phyloP scores from a whole-genome alignment of 2,113 vertebrate species.

The Prionailurus bengalensis region DNA sequence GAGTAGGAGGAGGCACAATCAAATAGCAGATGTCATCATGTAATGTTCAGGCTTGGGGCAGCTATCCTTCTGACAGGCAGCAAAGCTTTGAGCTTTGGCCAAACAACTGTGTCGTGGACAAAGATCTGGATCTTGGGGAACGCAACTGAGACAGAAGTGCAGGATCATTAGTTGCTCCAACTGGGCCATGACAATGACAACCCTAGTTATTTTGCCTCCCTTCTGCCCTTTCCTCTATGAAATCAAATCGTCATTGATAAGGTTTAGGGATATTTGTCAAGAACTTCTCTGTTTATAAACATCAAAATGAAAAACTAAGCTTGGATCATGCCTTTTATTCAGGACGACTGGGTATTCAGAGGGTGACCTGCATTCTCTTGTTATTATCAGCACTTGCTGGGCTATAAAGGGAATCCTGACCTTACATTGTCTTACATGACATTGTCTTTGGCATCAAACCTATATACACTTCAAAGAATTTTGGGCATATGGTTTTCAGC shows the following conservation, averaged over 20 bases:
- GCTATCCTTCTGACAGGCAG: not conserved
- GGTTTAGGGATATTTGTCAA: not conserved
- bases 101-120: not conserved
- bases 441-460: slow-evolving; percentile 65
- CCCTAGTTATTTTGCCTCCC: not conserved
- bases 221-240: not conserved
- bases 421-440: not conserved
- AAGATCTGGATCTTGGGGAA: not conserved
- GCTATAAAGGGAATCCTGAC: slow-evolving; percentile 57
- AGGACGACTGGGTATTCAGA: slow-evolving; percentile 56
- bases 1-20: not conserved
- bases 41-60: not conserved
- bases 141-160: not conserved
- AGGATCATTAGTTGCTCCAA: not conserved
- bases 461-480: not conserved
- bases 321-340: not conserved
- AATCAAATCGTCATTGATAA: not conserved
- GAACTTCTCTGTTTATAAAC: slow-evolving; percentile 17
- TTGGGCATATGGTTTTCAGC: slow-evolving; percentile 53
- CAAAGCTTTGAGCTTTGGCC: not conserved
- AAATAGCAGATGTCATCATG: not conserved
- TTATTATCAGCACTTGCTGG: slow-evolving; percentile 62
- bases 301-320: not conserved
- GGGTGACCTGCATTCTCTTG: not conserved
- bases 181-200: slow-evolving; percentile 3